A percentile compares a stretch with the other conserved stretches of the same genome.
phyloP scores from a whole-genome alignment of 2,888 invertebrate species.

The Ophonus ardosiacus region DNA sequence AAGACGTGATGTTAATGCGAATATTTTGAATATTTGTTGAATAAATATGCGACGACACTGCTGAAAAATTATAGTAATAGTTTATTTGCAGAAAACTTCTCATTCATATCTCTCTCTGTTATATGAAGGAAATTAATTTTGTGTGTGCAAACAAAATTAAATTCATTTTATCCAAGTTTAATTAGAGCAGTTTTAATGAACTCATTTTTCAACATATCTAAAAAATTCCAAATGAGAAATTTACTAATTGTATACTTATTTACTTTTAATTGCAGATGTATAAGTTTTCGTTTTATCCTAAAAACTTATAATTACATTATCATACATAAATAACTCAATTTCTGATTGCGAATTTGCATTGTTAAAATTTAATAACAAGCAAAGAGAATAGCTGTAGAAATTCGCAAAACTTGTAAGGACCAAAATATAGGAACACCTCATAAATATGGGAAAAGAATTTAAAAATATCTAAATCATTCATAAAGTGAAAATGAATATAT shows the following conservation, averaged over 20 bases:
- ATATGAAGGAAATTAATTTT: slow-evolving; percentile 13
- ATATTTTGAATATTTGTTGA: not conserved
- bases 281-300: not conserved
- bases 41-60: not conserved
- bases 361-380: not conserved
- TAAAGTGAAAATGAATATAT: too few species aligned
- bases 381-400: too few species aligned
- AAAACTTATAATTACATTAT: not conserved
- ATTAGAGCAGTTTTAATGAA: slow-evolving; percentile 8
- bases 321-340: not conserved
- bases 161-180: slow-evolving; percentile 9
- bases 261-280: not conserved
- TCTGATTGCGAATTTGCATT: not conserved
- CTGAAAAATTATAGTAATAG: not conserved
- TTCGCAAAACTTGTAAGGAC: too few species aligned
- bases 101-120: slow-evolving; percentile 13
- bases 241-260: slow-evolving; percentile 2
- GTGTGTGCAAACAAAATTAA: slow-evolving; percentile 3
- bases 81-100: not conserved
- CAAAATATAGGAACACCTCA: too few species aligned
- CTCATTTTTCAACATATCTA: not conserved
- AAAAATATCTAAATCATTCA: too few species aligned
- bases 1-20: not conserved
- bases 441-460: too few species aligned
- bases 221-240: not conserved